Evolutionary conservation across 2,888 invertebrate species (phyloP).

Genomic region (Epinotia bilunana): DNA sequence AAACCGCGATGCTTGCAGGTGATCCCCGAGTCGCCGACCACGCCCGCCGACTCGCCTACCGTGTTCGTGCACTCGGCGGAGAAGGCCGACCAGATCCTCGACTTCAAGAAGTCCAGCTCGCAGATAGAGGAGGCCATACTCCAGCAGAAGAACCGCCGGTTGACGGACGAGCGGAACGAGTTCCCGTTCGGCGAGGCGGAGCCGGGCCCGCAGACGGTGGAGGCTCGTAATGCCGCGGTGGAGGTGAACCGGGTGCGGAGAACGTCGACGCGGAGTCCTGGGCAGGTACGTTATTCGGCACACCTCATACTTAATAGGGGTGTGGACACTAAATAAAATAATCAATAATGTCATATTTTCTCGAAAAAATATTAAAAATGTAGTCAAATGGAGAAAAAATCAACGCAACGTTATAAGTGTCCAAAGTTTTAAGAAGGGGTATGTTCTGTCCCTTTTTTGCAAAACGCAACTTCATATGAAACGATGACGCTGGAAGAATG

Average conservation of each 20-base stretch:
- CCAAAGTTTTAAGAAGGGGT: no score
- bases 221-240: slow-evolving; percentile 46
- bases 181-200: slow-evolving; percentile 49
- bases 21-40: slow-evolving; percentile 52
- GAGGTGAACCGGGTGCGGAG: neutral
- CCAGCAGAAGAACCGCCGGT: slow-evolving; percentile 55
- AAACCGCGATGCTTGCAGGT: slow-evolving; percentile 42
- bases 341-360: no score
- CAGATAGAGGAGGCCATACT: slow-evolving; percentile 72
- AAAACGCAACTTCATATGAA: no score
- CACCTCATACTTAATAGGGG: no score
- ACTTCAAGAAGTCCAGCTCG: slow-evolving; percentile 73
- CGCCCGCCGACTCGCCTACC: slow-evolving; percentile 57
- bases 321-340: no score
- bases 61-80: slow-evolving; percentile 58
- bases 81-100: slow-evolving; percentile 73
- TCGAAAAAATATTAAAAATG: no score
- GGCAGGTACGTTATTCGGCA: neutral
- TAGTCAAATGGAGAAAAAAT: no score
- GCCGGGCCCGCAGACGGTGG: slow-evolving; percentile 44
- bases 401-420: no score
- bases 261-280: slow-evolving; percentile 30
- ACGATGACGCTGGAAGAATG: no score
- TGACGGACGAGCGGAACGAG: slow-evolving; percentile 48
- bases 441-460: no score